Evolutionary conservation across 1,140 invertebrate species (phyloP).

Genomic region (Heliconius hewitsoni): DNA sequence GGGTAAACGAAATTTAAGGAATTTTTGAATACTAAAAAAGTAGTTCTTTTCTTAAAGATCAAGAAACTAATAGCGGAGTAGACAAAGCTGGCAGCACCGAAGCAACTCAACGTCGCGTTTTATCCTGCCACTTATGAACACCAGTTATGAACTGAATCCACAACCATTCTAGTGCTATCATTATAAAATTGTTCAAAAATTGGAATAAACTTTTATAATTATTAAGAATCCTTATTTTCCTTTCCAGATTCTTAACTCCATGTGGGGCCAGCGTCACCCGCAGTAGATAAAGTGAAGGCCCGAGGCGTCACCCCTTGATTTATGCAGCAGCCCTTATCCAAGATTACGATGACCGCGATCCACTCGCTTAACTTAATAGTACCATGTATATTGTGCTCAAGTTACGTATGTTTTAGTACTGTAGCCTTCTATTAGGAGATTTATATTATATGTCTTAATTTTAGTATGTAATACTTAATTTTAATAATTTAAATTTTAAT

Average conservation of each 20-base stretch:
- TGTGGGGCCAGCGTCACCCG: constrained; percentile 61
- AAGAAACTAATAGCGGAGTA: too few relatives aligned
- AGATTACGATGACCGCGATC: constrained; percentile 80
- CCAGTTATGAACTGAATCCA: neutral
- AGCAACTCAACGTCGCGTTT: too few relatives aligned
- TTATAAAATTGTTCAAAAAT: neutral
- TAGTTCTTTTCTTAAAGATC: too few relatives aligned
- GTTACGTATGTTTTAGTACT: constrained; percentile 24
- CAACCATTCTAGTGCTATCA: neutral
- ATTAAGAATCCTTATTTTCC: neutral
- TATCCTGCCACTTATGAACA: too few relatives aligned
- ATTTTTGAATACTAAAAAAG: too few relatives aligned
- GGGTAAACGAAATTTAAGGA: too few relatives aligned
- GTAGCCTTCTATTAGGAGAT: neutral
- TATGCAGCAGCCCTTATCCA: constrained; percentile 77
- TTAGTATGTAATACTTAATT: too few relatives aligned
- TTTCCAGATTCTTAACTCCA: constrained; percentile 41
- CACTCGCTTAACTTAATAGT: constrained; percentile 74
- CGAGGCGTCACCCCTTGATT: constrained; percentile 76
- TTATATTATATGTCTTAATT: too few relatives aligned
- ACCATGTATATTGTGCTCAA: constrained; percentile 48
- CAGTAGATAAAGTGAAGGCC: constrained; percentile 80
- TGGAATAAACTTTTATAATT: neutral
- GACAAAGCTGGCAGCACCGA: too few relatives aligned
- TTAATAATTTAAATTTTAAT: too few relatives aligned